Conservation (phyloP, 2,113 vertebrate species). For the Zosterops pallidus region DNA sequence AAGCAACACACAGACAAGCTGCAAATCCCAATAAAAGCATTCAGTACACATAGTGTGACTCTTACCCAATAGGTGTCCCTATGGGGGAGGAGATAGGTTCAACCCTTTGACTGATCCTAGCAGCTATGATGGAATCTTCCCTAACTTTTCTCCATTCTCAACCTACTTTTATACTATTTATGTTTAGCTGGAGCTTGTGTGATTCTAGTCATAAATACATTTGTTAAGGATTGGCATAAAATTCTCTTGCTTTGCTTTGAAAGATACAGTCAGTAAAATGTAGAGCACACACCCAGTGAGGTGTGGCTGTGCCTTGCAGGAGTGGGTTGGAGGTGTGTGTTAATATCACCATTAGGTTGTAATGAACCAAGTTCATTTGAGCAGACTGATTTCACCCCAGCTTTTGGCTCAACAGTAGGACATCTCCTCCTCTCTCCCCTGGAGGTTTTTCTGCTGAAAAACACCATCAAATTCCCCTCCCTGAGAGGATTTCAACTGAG, state of each 20-base stretch:
- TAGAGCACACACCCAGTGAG: too few species aligned
- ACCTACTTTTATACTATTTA: neutral
- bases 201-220: rapidly evolving
- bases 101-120: neutral
- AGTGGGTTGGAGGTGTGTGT: neutral
- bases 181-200: neutral
- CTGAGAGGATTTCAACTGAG: neutral
- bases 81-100: rapidly evolving
- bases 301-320: neutral
- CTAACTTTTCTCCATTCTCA: neutral
- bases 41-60: neutral
- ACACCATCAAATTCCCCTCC: neutral
- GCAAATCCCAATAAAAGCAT: neutral
- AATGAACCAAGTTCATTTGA: neutral
- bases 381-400: neutral
- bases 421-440: neutral
- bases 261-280: neutral
- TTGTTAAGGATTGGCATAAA: neutral
- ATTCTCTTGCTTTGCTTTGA: rapidly evolving
- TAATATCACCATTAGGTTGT: neutral
- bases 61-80: too few species aligned
- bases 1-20: neutral
- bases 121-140: rapidly evolving
- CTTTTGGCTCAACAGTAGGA: neutral
- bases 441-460: neutral